Conservation (phyloP, 2,888 invertebrate genomes). For the Phanerotoma sp. region DNA sequence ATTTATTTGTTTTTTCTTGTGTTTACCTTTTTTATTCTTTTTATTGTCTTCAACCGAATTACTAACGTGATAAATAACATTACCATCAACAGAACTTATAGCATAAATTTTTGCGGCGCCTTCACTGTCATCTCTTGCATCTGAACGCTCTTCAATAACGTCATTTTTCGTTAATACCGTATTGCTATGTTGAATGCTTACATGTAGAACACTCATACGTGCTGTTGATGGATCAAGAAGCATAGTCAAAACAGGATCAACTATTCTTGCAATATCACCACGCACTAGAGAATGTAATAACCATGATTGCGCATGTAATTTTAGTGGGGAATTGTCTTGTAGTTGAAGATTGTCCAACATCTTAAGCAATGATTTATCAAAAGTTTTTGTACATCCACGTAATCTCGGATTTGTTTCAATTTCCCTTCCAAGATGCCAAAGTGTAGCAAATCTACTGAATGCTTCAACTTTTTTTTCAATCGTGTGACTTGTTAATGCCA, state of each 20-base stretch:
- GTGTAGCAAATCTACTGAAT: constrained; percentile 66
- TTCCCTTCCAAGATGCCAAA: constrained; percentile 80
- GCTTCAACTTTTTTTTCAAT: constrained; percentile 61
- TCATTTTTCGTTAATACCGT: constrained; percentile 46
- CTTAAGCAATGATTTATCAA: constrained; percentile 72
- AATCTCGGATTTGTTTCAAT: constrained; percentile 61
- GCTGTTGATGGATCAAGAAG: constrained; percentile 78
- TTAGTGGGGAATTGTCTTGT: constrained; percentile 62
- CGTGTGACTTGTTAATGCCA: constrained; percentile 57
- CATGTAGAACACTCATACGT: constrained; percentile 76
- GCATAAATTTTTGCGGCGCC: constrained; percentile 70
- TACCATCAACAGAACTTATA: constrained; percentile 79
- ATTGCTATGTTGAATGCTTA: constrained; percentile 64
- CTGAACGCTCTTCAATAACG: constrained; percentile 23
- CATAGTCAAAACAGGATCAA: constrained; percentile 76
- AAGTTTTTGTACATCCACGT: constrained; percentile 59
- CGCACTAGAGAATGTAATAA: constrained; percentile 71
- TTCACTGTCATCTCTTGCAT: constrained; percentile 46
- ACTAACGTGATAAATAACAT: constrained; percentile 68
- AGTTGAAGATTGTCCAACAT: constrained; percentile 70
- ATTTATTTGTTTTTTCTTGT: constrained; percentile 46
- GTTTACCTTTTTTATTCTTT: constrained; percentile 44
- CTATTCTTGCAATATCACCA: constrained; percentile 75
- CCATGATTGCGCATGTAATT: constrained; percentile 73
- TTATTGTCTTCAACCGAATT: constrained; percentile 53